Conservation (phyloP, 92 coral and sea anemone species). For the Pocillopora grandis region DNA sequence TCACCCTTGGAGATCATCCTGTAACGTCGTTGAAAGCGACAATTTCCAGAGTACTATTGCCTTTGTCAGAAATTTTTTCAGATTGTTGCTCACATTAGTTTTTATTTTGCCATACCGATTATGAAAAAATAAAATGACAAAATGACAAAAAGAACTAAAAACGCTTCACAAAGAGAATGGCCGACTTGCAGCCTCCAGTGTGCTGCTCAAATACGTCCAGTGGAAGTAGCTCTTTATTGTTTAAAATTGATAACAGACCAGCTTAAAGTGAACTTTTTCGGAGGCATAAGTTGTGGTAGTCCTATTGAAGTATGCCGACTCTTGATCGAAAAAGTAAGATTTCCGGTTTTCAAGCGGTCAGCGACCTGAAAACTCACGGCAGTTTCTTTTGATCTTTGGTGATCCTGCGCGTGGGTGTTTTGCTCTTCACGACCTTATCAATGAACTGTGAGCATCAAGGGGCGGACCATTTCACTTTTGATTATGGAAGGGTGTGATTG, state of each 20-base stretch:
- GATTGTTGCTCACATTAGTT: slow-evolving; percentile 8
- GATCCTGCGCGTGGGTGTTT: slow-evolving; percentile 12
- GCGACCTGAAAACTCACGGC: slow-evolving; percentile 21
- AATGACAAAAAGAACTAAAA: background rate
- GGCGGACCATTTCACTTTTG: slow-evolving; percentile 17
- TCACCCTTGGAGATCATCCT: slow-evolving; percentile 28
- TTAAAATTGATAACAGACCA: background rate
- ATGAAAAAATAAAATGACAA: slow-evolving; percentile 11
- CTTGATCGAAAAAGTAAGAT: slow-evolving; percentile 2
- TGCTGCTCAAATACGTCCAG: background rate
- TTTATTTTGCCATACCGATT: slow-evolving; percentile 12
- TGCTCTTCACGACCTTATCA: slow-evolving; percentile 4
- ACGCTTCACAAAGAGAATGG: background rate
- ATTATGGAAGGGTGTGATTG: background rate
- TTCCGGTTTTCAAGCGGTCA: slow-evolving; percentile 9
- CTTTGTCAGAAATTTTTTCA: slow-evolving; percentile 6
- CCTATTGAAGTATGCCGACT: slow-evolving; percentile 13
- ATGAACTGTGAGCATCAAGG: slow-evolving; percentile 19
- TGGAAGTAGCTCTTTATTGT: background rate
- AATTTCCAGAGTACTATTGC: slow-evolving; percentile 20
- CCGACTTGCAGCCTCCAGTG: slow-evolving; percentile 14
- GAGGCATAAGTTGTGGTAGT: background rate
- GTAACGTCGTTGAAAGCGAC: slow-evolving; percentile 2
- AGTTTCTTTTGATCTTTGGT: slow-evolving; percentile 16
- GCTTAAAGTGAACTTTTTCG: background rate